phyloP scores from a whole-genome alignment of 2,888 invertebrate species.

The Tinea semifulvella region DNA sequence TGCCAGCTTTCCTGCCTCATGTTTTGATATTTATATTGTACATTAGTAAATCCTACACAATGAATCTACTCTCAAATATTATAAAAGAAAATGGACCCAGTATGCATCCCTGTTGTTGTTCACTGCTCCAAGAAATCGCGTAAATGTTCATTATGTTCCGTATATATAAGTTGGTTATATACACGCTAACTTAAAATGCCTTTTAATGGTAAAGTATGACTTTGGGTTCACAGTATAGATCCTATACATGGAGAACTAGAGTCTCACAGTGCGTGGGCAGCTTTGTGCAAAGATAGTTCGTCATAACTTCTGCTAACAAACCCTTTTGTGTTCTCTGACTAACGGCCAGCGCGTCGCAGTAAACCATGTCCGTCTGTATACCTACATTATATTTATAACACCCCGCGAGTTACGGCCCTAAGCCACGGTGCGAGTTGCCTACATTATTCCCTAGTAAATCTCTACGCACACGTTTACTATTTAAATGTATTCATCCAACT shows the following conservation, averaged over 20 bases:
- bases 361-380: slow-evolving; percentile 49
- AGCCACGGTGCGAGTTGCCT: slow-evolving; percentile 28
- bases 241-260: slow-evolving; percentile 8
- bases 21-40: no score
- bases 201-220: slow-evolving; percentile 8
- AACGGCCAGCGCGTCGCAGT: slow-evolving; percentile 39
- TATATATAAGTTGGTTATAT: background rate
- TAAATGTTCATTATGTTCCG: background rate
- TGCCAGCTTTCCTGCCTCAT: no score
- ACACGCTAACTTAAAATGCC: no score
- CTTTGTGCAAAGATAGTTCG: slow-evolving; percentile 37
- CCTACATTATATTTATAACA: slow-evolving; percentile 45
- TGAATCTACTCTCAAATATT: no score
- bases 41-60: no score
- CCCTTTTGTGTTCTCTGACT: slow-evolving; percentile 53
- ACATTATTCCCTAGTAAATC: slow-evolving; percentile 60
- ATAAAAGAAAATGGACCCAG: no score
- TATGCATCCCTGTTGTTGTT: no score
- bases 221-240: slow-evolving; percentile 10
- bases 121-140: no score
- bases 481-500: slow-evolving; percentile 65
- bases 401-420: slow-evolving; percentile 47
- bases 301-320: slow-evolving; percentile 63
- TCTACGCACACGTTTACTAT: slow-evolving; percentile 58
- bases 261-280: slow-evolving; percentile 34